Base-by-base conservation (phyloP, 1,140 invertebrate species). In the Tetraneura akinire region DNA sequence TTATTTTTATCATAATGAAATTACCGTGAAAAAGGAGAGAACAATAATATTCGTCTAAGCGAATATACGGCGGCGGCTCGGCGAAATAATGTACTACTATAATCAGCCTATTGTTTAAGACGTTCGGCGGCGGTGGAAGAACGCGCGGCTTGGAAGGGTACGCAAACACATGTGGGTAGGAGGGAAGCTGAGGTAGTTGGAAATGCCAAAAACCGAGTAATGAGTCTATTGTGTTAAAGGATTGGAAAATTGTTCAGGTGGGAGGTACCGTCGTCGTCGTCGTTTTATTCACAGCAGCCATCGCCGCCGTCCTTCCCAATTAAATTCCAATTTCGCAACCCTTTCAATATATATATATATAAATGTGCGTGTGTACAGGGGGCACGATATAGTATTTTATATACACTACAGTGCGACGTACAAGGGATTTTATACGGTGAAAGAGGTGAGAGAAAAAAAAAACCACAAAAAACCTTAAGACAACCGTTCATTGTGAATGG, bases 201-300 rank as follows among this genome's bases (percentile, higher is more conserved):
- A 78, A 78, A 78, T 62, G 74, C 74, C 74, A 78, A 78, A 78
- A 78, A 78, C 74, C 74, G 74, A 78, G 74, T 78, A 78, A 78
- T 78, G 74, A 78, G 74, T 78, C 74, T 26, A 78, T 78, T 78
- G 74, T 78, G 74, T 45, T 62, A 78, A 78, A 78, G 74, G 74
- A 78, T 78, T 78, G 74, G 74, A 78, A 78, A 78, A 78, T 60
- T 60, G 74, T 78, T 55, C 53, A 78, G 74, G 74, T 60, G 74
- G 74, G 74, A 60, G 55, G 55, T 55, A 26, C 3, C 53, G 55
- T 16, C 53, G 13, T 26, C 73, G 71, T 5, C 47, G 47, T 42
- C 55, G 74, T 78, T 57, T 71, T 78, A 21, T 78, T 78, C 74
- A 23, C 53, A 16, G 47, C 53, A 2, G 53, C 49, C 1, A 26